A percentile compares a stretch with the other conserved stretches of the same genome.
Conservation (phyloP, 2,888 invertebrate species). For the Lasioglossum marginatum region DNA sequence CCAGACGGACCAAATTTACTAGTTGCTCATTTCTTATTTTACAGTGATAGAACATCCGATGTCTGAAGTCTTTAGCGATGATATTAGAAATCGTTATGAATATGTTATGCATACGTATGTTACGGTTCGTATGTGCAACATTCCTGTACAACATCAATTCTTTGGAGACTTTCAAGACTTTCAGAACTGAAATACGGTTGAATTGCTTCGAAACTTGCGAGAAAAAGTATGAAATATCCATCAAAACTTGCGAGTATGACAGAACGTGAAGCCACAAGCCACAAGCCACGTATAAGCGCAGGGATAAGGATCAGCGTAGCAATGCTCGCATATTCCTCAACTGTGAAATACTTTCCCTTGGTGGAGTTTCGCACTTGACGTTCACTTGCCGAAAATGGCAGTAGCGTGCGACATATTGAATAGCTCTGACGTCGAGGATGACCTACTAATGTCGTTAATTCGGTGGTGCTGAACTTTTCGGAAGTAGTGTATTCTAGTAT, state of each 20-base stretch:
- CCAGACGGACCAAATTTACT: too few relatives aligned
- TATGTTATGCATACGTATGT: neutral
- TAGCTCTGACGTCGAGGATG: neutral
- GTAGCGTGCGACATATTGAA: neutral
- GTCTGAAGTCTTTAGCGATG: too few relatives aligned
- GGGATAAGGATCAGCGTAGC: constrained; percentile 1
- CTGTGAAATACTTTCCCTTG: neutral
- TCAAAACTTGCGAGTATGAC: constrained; percentile 2
- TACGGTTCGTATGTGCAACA: neutral
- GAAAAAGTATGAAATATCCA: neutral
- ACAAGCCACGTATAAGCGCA: neutral
- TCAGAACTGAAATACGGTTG: neutral
- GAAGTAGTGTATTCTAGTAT: neutral
- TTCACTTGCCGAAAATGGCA: neutral
- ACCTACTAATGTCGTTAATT: neutral
- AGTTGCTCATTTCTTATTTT: too few relatives aligned
- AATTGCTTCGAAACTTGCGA: constrained; percentile 2
- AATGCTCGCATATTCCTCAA: neutral
- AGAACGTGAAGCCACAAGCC: neutral
- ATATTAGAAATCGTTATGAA: neutral
- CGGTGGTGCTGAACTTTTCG: neutral
- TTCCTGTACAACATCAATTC: neutral
- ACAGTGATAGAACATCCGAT: too few relatives aligned
- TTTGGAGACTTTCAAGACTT: neutral
- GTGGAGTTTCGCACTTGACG: neutral